A percentile compares a stretch with the other conserved stretches of the same genome.
phyloP scores from a whole-genome alignment of 1,140 invertebrate genomes.

The Onthophagus taurus region DNA sequence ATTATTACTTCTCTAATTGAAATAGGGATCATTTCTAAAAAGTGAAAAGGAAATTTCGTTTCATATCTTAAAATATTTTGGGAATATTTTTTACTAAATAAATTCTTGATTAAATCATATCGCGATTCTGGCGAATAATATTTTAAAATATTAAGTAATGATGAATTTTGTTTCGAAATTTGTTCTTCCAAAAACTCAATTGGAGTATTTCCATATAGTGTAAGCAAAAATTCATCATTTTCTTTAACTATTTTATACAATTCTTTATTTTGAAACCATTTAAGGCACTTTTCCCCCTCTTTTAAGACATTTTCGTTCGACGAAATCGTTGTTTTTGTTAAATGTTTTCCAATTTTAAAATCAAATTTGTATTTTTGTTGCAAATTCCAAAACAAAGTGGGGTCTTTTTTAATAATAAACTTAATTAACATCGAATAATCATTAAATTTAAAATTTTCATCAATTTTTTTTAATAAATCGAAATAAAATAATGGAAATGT shows the following conservation, averaged over 20 bases:
- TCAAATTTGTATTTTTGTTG: background rate
- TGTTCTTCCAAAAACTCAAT: too few species aligned
- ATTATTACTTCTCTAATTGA: too few species aligned
- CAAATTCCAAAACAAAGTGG: background rate
- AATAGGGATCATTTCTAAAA: too few species aligned
- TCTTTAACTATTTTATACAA: background rate
- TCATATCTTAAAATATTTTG: too few species aligned
- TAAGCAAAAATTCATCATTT: background rate
- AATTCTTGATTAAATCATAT: too few species aligned
- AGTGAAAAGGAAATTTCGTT: too few species aligned
- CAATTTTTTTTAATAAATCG: background rate
- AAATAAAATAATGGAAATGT: constrained; percentile 1
- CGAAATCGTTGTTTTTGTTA: background rate
- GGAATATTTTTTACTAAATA: too few species aligned
- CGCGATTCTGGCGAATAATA: too few species aligned
- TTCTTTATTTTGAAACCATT: background rate
- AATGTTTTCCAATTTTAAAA: constrained; percentile 1
- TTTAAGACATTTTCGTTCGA: background rate
- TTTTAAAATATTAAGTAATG: too few species aligned
- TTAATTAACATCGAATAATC: background rate
- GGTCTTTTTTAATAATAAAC: background rate
- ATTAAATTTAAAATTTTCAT: background rate
- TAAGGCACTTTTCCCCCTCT: background rate
- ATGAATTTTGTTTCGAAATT: too few species aligned
- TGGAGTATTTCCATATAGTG: too few species aligned